These are phyloP conservation scores for Idaea straminata DNA, from an alignment of 2,888 invertebrate species.

Conservation along the genomic window DNA sequence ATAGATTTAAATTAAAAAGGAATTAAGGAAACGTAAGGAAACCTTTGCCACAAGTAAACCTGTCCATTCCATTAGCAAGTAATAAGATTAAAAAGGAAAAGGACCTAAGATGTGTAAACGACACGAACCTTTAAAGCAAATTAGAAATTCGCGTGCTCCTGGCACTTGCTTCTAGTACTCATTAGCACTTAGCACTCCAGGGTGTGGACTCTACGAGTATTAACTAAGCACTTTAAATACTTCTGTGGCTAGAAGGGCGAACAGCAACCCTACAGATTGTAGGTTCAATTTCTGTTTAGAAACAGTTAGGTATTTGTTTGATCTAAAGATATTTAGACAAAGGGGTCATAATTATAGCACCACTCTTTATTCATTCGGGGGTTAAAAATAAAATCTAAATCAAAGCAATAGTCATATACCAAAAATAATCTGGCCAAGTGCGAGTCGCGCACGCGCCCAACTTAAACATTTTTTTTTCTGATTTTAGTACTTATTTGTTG, in stretches of 20 bases:
- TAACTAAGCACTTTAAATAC: neutral
- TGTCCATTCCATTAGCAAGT: neutral
- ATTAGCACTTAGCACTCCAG: constrained; percentile 14
- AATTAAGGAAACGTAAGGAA: neutral
- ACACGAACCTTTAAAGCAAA: constrained; percentile 25
- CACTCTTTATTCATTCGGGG: too few species aligned
- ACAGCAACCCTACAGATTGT: neutral
- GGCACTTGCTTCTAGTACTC: constrained; percentile 13
- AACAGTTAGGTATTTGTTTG: too few species aligned
- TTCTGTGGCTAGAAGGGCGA: neutral
- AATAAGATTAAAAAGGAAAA: constrained; percentile 1
- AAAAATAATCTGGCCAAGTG: too few species aligned
- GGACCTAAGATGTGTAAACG: constrained; percentile 9
- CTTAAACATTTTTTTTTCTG: too few species aligned
- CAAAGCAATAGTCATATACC: too few species aligned
- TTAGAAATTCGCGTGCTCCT: constrained; percentile 33
- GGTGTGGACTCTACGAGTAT: neutral
- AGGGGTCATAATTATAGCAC: too few species aligned
- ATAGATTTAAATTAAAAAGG: too few species aligned
- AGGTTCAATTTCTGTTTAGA: neutral
- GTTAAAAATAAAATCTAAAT: too few species aligned
- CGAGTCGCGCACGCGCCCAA: too few species aligned
- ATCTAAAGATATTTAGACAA: too few species aligned
- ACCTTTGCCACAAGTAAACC: neutral
- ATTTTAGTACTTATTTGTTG: too few species aligned